phyloP scores from a whole-genome alignment of 1,140 invertebrate species.

The Chrysomallon squamiferum region DNA sequence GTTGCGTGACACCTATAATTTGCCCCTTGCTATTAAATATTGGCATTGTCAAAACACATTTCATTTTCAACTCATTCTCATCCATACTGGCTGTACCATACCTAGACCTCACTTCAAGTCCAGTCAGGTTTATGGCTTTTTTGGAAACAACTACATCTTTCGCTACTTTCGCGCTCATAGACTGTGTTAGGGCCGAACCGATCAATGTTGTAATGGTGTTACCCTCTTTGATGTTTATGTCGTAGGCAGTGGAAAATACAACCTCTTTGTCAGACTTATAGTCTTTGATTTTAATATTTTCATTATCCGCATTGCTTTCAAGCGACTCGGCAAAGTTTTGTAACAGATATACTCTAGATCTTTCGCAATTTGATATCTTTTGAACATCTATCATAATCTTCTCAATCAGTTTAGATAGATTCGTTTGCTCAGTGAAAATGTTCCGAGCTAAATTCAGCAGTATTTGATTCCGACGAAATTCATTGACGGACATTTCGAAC shows the following conservation, averaged over 20 bases:
- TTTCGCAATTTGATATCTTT: slow-evolving; percentile 87
- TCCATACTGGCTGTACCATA: slow-evolving; percentile 30
- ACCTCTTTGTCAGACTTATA: slow-evolving; percentile 28
- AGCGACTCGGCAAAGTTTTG: slow-evolving; percentile 16
- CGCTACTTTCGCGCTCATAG: slow-evolving; percentile 37
- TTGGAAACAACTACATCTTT: slow-evolving; percentile 31
- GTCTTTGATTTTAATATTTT: neutral
- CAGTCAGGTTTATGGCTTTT: slow-evolving; percentile 85
- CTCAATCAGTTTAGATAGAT: slow-evolving; percentile 88
- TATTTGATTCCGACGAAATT: slow-evolving; percentile 90
- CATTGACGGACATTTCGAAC: slow-evolving; percentile 90
- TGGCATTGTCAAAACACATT: slow-evolving; percentile 13
- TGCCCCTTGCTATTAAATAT: slow-evolving; percentile 14
- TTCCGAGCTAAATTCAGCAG: slow-evolving; percentile 82
- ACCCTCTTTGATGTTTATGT: slow-evolving; percentile 36
- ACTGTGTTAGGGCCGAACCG: slow-evolving; percentile 25
- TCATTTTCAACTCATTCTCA: slow-evolving; percentile 12
- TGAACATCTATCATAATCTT: slow-evolving; percentile 95
- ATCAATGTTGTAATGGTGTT: slow-evolving; percentile 32
- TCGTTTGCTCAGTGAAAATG: slow-evolving; percentile 91
- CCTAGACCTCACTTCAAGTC: slow-evolving; percentile 83
- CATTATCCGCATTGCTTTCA: neutral
- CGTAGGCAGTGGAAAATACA: slow-evolving; percentile 38
- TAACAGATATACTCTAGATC: slow-evolving; percentile 72
- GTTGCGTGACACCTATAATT: slow-evolving; percentile 94